Evolutionary conservation across 2,888 invertebrate species (phyloP).

Genomic region (Caenorhabditis sp.): DNA sequence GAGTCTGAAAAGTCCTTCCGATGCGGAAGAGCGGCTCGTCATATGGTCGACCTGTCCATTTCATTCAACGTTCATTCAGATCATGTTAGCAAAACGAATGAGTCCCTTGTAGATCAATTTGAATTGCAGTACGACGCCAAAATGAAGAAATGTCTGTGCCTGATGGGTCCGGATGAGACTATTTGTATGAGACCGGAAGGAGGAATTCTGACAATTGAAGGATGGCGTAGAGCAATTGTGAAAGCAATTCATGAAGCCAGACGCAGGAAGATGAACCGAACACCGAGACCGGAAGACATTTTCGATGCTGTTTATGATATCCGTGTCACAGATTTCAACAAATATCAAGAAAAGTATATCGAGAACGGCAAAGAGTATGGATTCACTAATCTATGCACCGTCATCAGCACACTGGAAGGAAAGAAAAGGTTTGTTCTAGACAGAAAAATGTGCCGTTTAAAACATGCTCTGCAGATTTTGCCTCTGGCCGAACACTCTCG

Average conservation of each 20-base stretch:
- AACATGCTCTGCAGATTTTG: conserved; percentile 62
- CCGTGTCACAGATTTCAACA: conserved; percentile 37
- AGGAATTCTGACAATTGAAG: conserved; percentile 19
- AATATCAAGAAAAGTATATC: conserved; percentile 55
- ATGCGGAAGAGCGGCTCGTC: conserved; percentile 62
- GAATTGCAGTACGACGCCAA: conserved; percentile 67
- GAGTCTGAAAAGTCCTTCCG: conserved; percentile 69
- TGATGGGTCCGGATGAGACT: conserved; percentile 71
- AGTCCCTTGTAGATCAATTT: not conserved
- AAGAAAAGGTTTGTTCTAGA: conserved; percentile 29
- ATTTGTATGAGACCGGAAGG: conserved; percentile 63
- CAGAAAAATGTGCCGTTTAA: not conserved
- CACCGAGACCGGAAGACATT: conserved; percentile 67
- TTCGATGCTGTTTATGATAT: conserved; percentile 73
- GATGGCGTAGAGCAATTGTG: conserved; percentile 53
- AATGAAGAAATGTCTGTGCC: conserved; percentile 64
- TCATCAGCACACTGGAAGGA: conserved; percentile 22
- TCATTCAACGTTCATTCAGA: conserved; percentile 70
- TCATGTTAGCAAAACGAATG: conserved; percentile 50
- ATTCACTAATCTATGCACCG: conserved; percentile 33
- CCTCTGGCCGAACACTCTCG: conserved; percentile 72
- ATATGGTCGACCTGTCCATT: conserved; percentile 68
- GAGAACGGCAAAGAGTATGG: conserved; percentile 32
- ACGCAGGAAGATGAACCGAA: conserved; percentile 65
- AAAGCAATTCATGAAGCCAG: conserved; percentile 62